Evolutionary conservation across 2,797 vertebrate genomes (phyloP).

Genomic region (Melanotaenia boesemani): DNA sequence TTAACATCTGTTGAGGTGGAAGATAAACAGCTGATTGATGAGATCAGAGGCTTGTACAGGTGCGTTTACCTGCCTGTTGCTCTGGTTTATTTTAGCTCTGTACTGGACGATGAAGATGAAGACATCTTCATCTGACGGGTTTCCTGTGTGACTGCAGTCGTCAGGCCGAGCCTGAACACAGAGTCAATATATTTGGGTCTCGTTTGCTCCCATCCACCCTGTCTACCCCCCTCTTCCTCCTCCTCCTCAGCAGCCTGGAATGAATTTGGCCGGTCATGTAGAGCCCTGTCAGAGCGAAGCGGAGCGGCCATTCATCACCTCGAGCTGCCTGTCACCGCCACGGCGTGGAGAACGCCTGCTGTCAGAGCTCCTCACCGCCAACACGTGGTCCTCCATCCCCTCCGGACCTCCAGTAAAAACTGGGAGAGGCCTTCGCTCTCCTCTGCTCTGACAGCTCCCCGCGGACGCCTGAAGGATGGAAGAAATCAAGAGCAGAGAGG

Average conservation of each 20-base stretch:
- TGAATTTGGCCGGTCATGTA: slow-evolving; percentile 79
- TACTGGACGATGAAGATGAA: too few relatives aligned
- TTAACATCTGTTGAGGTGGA: too few relatives aligned
- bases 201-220: slow-evolving; percentile 13
- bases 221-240: background rate
- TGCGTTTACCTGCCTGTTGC: too few relatives aligned
- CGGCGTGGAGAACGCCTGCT: slow-evolving; percentile 30
- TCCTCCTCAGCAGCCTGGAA: slow-evolving; percentile 48
- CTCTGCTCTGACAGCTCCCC: slow-evolving; percentile 52
- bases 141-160: too few relatives aligned
- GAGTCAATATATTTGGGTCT: slow-evolving; percentile 43
- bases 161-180: background rate
- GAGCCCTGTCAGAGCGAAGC: slow-evolving; percentile 70
- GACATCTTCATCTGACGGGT: too few relatives aligned
- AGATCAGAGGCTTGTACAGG: too few relatives aligned
- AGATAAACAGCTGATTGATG: too few relatives aligned
- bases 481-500: slow-evolving; percentile 6
- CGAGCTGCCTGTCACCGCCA: slow-evolving; percentile 64
- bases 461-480: slow-evolving; percentile 44
- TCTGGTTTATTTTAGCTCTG: too few relatives aligned
- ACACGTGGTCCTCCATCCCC: slow-evolving; percentile 35
- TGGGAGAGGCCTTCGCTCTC: slow-evolving; percentile 45
- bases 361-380: slow-evolving; percentile 50
- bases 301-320: slow-evolving; percentile 79
- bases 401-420: slow-evolving; percentile 52